Base-by-base conservation (phyloP, 2,797 vertebrate genomes). In the Picus viridis region DNA sequence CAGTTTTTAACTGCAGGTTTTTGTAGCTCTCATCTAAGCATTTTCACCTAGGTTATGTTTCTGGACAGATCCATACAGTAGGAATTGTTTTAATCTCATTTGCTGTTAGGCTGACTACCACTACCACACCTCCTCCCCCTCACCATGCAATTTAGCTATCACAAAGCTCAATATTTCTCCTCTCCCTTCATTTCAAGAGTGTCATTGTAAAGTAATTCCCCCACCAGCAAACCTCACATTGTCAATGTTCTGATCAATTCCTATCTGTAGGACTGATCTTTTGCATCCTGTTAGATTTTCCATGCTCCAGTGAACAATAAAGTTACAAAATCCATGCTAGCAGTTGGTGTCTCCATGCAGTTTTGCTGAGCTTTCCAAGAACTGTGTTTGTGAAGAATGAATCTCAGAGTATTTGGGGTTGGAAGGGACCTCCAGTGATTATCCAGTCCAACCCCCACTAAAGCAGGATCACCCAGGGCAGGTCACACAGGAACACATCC, bases 61-160 rank as follows among this genome's bases (percentile, higher is more conserved):
- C 88, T 96, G 84, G 77, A 88, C 77, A 96, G 96, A 97, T 96
- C 94, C 94, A 95, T 97, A 96, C 80, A 80, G 82, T 78, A 97
- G 71, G 39, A 97, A 96, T 96, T 95, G 75, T 90, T 98, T 97
- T 97, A 97, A 97, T 97, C 83, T 97, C 82, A 94, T 96, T 97
- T 96, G 95, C 80, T 89, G 95, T 91, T 88, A 96, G 63, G 53
- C 34, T 90, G 86, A 88, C 68, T 94, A 90, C 67, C 62, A 74
- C 59, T 68, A 64, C 70, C 47, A 17, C 47, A 49, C 18, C 43
- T 17, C 43, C 47, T 5, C 47, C 47, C 47, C 47, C 47, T 45
- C 86, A 95, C 36, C 36, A 96, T 94, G 82, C 87, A 96, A 95
- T 96, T 96, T 97, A 96, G 70, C n/a, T 90, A 64, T 86, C 73